These are phyloP conservation scores for Rhinogobio ventralis DNA, from an alignment of 2,797 vertebrate species.

Conservation along the genomic window DNA sequence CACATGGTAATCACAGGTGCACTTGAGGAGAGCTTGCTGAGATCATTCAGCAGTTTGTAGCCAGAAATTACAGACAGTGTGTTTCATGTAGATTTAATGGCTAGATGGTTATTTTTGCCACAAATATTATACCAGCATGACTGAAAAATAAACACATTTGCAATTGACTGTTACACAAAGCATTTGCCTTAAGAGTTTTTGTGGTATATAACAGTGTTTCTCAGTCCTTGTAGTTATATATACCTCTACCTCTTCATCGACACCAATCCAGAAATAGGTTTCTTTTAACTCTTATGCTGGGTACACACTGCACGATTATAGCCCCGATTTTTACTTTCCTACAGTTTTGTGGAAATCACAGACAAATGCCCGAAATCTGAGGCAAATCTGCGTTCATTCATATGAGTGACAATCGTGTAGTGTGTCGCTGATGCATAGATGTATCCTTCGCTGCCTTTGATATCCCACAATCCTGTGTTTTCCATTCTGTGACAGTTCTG, in stretches of 20 bases:
- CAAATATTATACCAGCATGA: neutral
- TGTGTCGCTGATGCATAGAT: neutral
- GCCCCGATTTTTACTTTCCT: neutral
- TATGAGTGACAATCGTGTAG: neutral
- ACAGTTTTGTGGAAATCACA: neutral
- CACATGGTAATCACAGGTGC: constrained; percentile 22
- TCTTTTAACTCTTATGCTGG: neutral
- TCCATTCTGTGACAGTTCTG: too few species aligned
- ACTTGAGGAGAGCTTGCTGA: constrained; percentile 25
- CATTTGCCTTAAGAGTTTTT: neutral
- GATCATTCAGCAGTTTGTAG: constrained; percentile 1
- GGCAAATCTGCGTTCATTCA: too few species aligned
- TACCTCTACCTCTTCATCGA: neutral
- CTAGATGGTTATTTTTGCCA: constrained; percentile 8
- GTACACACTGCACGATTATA: neutral
- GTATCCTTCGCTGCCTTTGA: too few species aligned
- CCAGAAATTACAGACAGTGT: constrained; percentile 13
- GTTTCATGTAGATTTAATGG: constrained; percentile 27
- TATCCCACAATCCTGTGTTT: too few species aligned
- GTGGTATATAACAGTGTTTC: neutral
- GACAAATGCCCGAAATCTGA: neutral
- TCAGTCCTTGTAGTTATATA: neutral
- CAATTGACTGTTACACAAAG: too few species aligned
- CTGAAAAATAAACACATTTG: neutral
- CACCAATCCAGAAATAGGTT: neutral